Conservation (phyloP, 2,888 invertebrate species). For the Dusona sp. region DNA sequence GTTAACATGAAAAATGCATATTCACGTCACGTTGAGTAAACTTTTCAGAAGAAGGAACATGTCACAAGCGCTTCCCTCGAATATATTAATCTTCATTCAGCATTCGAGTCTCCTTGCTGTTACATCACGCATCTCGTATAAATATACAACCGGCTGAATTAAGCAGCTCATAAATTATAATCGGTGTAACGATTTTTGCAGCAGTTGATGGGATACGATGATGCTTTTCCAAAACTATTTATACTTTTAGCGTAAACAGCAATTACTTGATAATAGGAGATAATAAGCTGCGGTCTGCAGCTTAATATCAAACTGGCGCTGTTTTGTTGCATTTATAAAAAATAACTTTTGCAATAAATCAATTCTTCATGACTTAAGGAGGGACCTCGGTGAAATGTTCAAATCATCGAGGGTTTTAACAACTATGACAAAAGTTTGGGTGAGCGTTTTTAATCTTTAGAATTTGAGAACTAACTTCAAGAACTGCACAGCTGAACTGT, state of each 20-base stretch:
- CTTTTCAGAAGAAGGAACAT: constrained; percentile 41
- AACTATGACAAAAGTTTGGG: too few relatives aligned
- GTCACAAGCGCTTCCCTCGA: constrained; percentile 17
- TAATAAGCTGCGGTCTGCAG: too few relatives aligned
- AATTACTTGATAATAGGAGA: not conserved
- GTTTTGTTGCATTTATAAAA: too few relatives aligned
- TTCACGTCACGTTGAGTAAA: constrained; percentile 60
- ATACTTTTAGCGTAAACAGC: not conserved
- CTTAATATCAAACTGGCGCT: too few relatives aligned
- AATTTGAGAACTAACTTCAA: too few relatives aligned
- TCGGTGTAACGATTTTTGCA: constrained; percentile 2
- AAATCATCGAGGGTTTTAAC: too few relatives aligned
- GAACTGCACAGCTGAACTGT: too few relatives aligned
- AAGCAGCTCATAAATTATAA: constrained; percentile 18
- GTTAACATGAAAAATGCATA: constrained; percentile 34
- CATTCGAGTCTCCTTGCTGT: constrained; percentile 13
- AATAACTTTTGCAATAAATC: too few relatives aligned
- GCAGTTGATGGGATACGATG: not conserved
- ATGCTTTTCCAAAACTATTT: not conserved
- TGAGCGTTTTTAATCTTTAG: too few relatives aligned
- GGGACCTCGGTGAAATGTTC: too few relatives aligned
- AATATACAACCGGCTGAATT: constrained; percentile 24
- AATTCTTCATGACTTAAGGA: too few relatives aligned
- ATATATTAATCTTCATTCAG: constrained; percentile 20
- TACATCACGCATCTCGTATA: not conserved